phyloP scores from a whole-genome alignment of 2,888 invertebrate genomes.

The Gasteruption jaculator region DNA sequence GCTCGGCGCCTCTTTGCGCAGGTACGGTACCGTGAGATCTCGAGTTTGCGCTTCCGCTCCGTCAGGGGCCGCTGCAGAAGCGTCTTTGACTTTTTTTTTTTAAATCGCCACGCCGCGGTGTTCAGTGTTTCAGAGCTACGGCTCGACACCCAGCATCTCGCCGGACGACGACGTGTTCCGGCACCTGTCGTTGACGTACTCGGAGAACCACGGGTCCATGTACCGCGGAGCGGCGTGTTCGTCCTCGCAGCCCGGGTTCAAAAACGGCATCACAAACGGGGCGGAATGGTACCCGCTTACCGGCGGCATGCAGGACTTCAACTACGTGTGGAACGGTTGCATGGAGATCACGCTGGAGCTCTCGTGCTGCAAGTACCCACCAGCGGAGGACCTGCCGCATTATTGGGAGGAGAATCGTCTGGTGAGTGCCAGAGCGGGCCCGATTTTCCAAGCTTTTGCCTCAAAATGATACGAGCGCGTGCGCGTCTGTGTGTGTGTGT shows the following conservation, averaged over 20 bases:
- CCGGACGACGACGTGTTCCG: conserved; percentile 92
- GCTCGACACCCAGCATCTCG: conserved; percentile 75
- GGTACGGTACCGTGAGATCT: conserved; percentile 38
- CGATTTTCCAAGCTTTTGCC: not conserved
- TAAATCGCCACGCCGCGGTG: conserved; percentile 8
- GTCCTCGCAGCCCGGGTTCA: conserved; percentile 70
- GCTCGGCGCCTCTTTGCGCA: conserved; percentile 54
- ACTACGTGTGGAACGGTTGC: conserved; percentile 88
- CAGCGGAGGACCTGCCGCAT: conserved; percentile 69
- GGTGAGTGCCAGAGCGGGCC: too few relatives aligned
- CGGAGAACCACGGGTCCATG: conserved; percentile 87
- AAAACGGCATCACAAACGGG: conserved; percentile 90
- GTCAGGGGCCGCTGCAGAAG: conserved; percentile 21
- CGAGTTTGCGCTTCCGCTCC: not conserved
- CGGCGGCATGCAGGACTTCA: conserved; percentile 92
- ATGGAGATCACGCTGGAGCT: conserved; percentile 94
- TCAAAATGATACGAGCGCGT: too few relatives aligned
- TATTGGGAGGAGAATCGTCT: conserved; percentile 88
- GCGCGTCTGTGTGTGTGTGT: too few relatives aligned
- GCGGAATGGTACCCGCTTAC: conserved; percentile 91
- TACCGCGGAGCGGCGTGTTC: conserved; percentile 79
- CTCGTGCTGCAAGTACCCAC: conserved; percentile 92
- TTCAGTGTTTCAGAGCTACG: conserved; percentile 81
- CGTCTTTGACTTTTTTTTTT: conserved; percentile 14
- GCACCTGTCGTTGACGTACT: conserved; percentile 78